These are phyloP conservation scores for Drosophila lacicola DNA, from an alignment of 2,888 invertebrate genomes.

Conservation along the genomic window DNA sequence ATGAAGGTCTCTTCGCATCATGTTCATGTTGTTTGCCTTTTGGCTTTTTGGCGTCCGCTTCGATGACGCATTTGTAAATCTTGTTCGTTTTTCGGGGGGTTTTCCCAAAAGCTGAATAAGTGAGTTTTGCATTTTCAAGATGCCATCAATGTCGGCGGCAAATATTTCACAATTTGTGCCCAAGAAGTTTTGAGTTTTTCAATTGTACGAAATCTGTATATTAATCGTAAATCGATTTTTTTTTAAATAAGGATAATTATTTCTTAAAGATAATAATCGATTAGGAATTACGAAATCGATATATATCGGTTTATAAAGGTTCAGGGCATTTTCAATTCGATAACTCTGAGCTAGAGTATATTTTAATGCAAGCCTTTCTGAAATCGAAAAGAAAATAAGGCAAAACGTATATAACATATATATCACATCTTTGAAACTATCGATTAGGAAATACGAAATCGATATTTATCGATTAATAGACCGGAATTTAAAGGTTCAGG, in stretches of 20 bases:
- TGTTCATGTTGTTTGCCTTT: constrained; percentile 16
- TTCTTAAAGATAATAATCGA: too few species aligned
- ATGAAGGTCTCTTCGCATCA: constrained; percentile 56
- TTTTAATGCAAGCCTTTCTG: too few species aligned
- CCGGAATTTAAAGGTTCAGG: too few species aligned
- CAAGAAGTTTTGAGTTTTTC: not conserved
- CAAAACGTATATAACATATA: too few species aligned
- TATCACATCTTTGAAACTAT: too few species aligned
- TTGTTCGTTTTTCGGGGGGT: constrained; percentile 29
- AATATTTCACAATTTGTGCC: constrained; percentile 7
- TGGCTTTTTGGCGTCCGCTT: constrained; percentile 13
- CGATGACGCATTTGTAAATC: constrained; percentile 57
- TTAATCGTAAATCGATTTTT: not conserved
- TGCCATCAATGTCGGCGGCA: not conserved
- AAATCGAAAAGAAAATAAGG: too few species aligned
- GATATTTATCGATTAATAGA: too few species aligned
- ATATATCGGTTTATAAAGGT: too few species aligned
- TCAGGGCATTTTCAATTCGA: not conserved
- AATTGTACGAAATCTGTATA: not conserved
- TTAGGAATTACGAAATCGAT: too few species aligned
- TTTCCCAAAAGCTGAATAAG: constrained; percentile 56
- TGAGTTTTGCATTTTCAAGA: constrained; percentile 10
- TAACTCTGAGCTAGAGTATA: too few species aligned
- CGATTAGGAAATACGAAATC: too few species aligned
- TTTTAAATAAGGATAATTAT: not conserved